Base-by-base conservation (phyloP, 2,797 vertebrate genomes). In the Halcyon chelicuti region DNA sequence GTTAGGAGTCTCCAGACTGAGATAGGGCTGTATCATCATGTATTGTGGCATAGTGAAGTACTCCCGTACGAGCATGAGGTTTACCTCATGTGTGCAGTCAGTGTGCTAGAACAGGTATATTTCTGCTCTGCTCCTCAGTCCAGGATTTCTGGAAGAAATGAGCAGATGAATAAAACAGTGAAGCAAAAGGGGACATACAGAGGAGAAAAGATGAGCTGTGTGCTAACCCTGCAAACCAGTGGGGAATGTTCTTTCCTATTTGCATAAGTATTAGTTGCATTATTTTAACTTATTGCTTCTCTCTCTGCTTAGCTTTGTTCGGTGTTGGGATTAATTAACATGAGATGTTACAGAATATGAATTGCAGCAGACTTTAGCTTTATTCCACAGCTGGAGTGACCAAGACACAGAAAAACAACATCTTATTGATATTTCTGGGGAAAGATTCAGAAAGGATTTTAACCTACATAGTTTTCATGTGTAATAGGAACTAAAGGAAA, bases 371-470 rank as follows among this genome's bases (percentile, higher is more conserved):
- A 75, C 3, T 82, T 86, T 57, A 65, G 47, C 49, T 90, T 88
- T 83, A 54, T 80, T 86, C 44, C 40, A 67, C 70, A 93, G 46
- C 83, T 54, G 44, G 29, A 19, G 33, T 92, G 86, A 85, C 66
- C 77, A 84, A 81, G 40, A 42, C 70, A 88, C 31, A 73, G 46
- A 72, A 57, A 77, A 95, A 25, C 29, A 49, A 63, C 31, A 88
- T 92, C n/a, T 78, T 65, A 54, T 35, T 81, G 60, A 66, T 63
- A 35, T 72, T 84, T 86, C 76, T 90, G 75, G 51, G 70, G 78
- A 91, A 77, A 93, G 18, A 80, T 81, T 94, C 76, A 86, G 91
- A 78, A 66, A 84, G 55, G 37, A 79, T 84, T 86, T 95, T 88
- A 92, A 72, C 62, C 28, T 75, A 72, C 35, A 21, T 42, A 70